Conservation (phyloP, 2,797 vertebrate genomes). For the Pampus argenteus region DNA sequence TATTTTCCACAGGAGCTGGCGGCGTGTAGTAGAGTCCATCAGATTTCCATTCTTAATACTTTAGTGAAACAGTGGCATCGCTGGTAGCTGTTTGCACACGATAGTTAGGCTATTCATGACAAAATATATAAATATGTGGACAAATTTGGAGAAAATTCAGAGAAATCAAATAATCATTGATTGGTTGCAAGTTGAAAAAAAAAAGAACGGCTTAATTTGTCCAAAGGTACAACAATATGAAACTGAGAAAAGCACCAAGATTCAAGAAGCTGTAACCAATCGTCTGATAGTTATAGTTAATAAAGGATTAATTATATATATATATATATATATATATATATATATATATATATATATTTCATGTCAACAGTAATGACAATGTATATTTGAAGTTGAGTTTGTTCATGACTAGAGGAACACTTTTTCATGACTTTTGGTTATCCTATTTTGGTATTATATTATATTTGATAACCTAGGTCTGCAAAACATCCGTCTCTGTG, state of each 20-base stretch:
- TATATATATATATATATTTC: too few relatives aligned
- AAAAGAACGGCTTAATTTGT: background rate
- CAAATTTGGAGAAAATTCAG: background rate
- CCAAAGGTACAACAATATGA: background rate
- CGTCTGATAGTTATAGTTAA: background rate
- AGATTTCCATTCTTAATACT: slow-evolving; percentile 9
- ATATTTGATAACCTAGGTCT: background rate
- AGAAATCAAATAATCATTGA: background rate
- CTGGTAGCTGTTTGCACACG: background rate
- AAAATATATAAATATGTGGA: background rate
- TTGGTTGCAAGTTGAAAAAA: too few relatives aligned
- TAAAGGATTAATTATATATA: background rate
- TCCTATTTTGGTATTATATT: too few relatives aligned
- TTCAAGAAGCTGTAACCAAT: background rate
- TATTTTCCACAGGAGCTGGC: slow-evolving; percentile 69
- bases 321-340: too few relatives aligned
- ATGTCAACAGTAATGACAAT: background rate
- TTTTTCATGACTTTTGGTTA: too few relatives aligned
- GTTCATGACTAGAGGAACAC: too few relatives aligned
- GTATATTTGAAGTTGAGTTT: background rate
- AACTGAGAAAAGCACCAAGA: background rate
- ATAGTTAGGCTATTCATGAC: background rate
- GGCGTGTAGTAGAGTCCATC: slow-evolving; percentile 29
- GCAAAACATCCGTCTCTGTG: background rate
- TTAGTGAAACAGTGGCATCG: background rate